Conservation (phyloP, 2,797 vertebrate genomes). For the Chiroxiphia lanceolata region DNA sequence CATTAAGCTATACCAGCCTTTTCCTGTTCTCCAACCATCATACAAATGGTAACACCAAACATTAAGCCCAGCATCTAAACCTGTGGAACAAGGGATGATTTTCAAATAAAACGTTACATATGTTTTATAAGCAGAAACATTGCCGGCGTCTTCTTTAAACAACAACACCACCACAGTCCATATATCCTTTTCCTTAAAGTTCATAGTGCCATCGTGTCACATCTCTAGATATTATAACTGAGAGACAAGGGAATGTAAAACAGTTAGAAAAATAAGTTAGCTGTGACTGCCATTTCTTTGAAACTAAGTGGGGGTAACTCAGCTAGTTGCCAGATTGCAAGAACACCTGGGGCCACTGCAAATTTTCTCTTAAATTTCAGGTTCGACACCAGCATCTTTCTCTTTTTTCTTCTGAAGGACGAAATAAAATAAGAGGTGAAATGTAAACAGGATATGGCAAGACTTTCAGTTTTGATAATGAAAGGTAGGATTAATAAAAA, state of each 20-base stretch:
- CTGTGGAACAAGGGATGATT: not conserved
- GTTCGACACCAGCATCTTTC: not conserved
- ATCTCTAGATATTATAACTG: not conserved
- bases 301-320: not conserved
- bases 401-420: not conserved
- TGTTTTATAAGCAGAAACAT: not conserved
- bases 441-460: not conserved
- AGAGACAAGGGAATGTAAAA: not conserved
- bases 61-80: not conserved
- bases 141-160: not conserved
- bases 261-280: not conserved
- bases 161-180: not conserved
- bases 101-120: not conserved
- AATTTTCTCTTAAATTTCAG: not conserved
- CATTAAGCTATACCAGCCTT: not conserved
- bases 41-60: not conserved
- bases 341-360: not conserved
- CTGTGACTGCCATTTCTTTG: not conserved
- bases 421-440: conserved; percentile 6
- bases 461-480: conserved; percentile 7
- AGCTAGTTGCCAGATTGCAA: not conserved
- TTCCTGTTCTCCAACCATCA: not conserved
- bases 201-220: not conserved
- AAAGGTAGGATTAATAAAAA: conserved; percentile 14
- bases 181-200: not conserved